Conservation (phyloP, 1,140 invertebrate species). For the Campoletis sonorensis region DNA sequence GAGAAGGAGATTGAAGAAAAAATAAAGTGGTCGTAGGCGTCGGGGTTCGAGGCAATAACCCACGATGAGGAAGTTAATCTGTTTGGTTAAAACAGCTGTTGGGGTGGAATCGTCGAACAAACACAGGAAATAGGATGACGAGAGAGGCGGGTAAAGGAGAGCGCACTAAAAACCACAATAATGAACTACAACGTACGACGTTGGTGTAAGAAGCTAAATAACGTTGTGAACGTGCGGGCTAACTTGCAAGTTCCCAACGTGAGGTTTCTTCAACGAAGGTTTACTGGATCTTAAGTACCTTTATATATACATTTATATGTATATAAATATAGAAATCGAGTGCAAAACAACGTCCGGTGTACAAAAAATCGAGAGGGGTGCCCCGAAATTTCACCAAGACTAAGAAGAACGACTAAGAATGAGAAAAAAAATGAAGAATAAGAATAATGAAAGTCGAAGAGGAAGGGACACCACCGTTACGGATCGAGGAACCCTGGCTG, state of each 20-base stretch:
- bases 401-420: background rate
- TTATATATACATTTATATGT: conserved; percentile 6
- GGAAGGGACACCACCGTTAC: conserved; percentile 20
- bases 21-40: no score
- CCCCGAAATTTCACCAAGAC: conserved; percentile 25
- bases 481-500: conserved; percentile 27
- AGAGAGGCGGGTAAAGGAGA: background rate
- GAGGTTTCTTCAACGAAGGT: conserved; percentile 12
- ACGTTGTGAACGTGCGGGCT: background rate
- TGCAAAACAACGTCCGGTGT: conserved; percentile 8
- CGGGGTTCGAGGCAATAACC: background rate
- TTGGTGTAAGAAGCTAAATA: background rate
- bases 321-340: no score
- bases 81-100: background rate
- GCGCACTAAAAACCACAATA: background rate
- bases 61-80: background rate
- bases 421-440: conserved; percentile 4
- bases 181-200: background rate
- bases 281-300: conserved; percentile 3
- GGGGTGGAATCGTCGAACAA: background rate
- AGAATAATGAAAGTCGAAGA: conserved; percentile 13
- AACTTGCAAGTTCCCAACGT: background rate
- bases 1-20: no score
- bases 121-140: conserved; percentile 9
- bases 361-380: conserved; percentile 4